A percentile compares a stretch with the other conserved stretches of the same genome.
These are phyloP conservation scores for Caenorhabditis sinica DNA, from an alignment of 2,888 invertebrate genomes.

Conservation along the genomic window DNA sequence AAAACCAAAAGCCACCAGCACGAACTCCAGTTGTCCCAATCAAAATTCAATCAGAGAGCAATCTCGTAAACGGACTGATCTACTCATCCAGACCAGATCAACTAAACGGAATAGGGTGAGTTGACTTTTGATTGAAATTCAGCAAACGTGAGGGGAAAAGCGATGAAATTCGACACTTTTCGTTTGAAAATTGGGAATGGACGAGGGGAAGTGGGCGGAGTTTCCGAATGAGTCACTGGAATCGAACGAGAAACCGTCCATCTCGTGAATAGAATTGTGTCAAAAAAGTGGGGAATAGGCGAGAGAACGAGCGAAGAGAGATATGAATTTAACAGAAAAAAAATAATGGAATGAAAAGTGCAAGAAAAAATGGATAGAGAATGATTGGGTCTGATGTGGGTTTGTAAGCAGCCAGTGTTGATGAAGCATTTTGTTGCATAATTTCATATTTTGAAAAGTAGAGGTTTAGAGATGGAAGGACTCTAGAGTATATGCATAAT, in stretches of 20 bases:
- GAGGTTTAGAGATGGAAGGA: no score
- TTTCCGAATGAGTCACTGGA: conserved; percentile 17
- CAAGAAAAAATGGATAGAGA: background rate
- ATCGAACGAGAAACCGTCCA: conserved; percentile 9
- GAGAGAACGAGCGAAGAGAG: background rate
- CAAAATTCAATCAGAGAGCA: conserved; percentile 53
- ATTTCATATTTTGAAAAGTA: background rate
- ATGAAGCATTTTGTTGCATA: background rate
- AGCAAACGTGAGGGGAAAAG: background rate
- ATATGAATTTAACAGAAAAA: background rate
- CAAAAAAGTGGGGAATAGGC: background rate
- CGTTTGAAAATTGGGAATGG: background rate
- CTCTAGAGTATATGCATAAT: no score
- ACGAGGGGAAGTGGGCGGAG: background rate
- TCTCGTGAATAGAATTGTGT: conserved; percentile 9
- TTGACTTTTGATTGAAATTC: background rate
- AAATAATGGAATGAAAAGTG: background rate
- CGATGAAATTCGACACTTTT: conserved; percentile 22
- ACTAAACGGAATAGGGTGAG: conserved; percentile 53
- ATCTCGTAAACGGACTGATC: conserved; percentile 27
- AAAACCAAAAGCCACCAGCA: conserved; percentile 20
- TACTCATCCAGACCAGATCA: conserved; percentile 21
- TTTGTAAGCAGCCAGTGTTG: no score
- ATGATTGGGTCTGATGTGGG: background rate
- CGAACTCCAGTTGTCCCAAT: conserved; percentile 31